Base-by-base conservation (phyloP, 2,797 vertebrate genomes). In the Tokudaia muenninki region DNA sequence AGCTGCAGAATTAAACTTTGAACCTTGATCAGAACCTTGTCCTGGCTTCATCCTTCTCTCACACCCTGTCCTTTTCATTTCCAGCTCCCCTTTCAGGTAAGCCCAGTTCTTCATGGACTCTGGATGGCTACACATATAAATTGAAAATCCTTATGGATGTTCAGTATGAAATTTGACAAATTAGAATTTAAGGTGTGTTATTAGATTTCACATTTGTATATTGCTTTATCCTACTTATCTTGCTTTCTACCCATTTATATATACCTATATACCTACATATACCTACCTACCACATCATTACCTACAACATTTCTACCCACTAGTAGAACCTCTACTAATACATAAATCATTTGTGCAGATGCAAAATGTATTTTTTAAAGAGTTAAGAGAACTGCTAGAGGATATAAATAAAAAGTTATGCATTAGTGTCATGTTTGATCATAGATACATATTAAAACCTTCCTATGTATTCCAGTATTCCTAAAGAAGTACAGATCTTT, bases 341-440 rank as follows among this genome's bases (percentile, higher is more conserved):
- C 96, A 97, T 97, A 98, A 91, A 98, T 97, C 95, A 97, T 97
- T 97, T 93, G 96, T 96, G 89, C 88, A 95, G 83, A 97, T 98
- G 98, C 91, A 97, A 98, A 97, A 94, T 55, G 65, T 89, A 93
- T 97, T 97, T 96, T 97, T 83, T 29, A 31, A 81, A 47, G 61
- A 47, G 17, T 22, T 34, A 84, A 97, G 97, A 95, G 91, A 84
- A 52, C 26, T 80, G 61, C 63, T 67, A 81, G 89, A 98, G 91
- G 83, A 93, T 75, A 94, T 95, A 55, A 97, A 98, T 86, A 82
- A 65, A 75, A 97, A 95, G 87, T 94, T 97, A 98, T 97, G 97
- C 94, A 98, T 98, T 98, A 96, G 95, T 98, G 98, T 97, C 98
- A 98, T 34, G 0, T 94, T 78, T 96, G 82, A 97, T 93, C 72